These are phyloP conservation scores for Myrmecobius fasciatus DNA, from an alignment of 2,113 vertebrate species.

Conservation along the genomic window DNA sequence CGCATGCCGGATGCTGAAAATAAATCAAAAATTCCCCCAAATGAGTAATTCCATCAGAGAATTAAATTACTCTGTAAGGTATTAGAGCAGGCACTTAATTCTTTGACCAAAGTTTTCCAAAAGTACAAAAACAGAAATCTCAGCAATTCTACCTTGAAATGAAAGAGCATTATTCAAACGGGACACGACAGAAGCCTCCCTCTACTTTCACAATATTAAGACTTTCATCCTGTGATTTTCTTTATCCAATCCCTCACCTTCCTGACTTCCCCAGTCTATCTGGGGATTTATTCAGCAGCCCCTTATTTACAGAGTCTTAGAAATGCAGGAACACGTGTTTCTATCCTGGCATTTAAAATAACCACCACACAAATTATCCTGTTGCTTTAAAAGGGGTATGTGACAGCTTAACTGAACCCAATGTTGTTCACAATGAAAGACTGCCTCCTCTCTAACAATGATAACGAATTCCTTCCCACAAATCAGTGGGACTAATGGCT, in stretches of 20 bases:
- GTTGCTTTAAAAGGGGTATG: conserved; percentile 17
- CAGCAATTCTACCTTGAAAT: conserved; percentile 48
- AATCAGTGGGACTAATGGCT: background rate
- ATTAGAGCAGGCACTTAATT: conserved; percentile 33
- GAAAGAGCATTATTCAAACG: conserved; percentile 20
- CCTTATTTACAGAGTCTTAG: conserved; percentile 32
- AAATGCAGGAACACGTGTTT: background rate
- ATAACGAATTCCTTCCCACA: background rate
- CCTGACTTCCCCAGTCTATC: conserved; percentile 3
- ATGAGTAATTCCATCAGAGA: conserved; percentile 48
- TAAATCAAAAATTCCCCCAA: conserved; percentile 32
- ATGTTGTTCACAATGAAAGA: background rate
- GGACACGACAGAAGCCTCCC: conserved; percentile 14
- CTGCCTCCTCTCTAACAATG: background rate
- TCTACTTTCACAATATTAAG: conserved; percentile 36
- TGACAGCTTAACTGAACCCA: conserved; percentile 11
- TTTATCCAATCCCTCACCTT: background rate
- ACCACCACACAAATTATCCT: background rate
- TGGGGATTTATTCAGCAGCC: background rate
- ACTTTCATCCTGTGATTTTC: conserved; percentile 15
- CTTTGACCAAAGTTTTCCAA: conserved; percentile 38
- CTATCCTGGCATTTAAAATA: background rate
- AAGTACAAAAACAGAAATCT: background rate
- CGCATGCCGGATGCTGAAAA: conserved; percentile 5
- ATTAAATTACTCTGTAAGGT: conserved; percentile 23